Percentiles rank a stretch among this genome's conserved stretches.
Conservation (phyloP, 2,888 invertebrate species). For the Thecophora atra region DNA sequence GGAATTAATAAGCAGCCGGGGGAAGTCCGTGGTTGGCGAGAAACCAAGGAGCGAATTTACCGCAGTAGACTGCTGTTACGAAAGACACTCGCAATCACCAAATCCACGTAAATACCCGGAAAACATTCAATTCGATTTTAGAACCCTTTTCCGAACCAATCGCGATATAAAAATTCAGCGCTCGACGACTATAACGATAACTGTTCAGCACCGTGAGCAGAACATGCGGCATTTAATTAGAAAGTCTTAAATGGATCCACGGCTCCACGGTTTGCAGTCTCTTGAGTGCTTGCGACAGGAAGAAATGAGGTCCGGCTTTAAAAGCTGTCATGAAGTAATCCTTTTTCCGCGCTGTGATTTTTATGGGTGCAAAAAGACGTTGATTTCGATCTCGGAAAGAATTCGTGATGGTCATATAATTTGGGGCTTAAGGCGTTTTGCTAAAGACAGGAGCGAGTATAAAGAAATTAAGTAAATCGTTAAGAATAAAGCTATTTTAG, state of each 20-base stretch:
- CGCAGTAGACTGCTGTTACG: neutral
- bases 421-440: slow-evolving; percentile 47
- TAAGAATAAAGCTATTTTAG: neutral
- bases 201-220: slow-evolving; percentile 13
- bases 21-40: slow-evolving; percentile 7
- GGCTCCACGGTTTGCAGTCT: slow-evolving; percentile 10
- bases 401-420: slow-evolving; percentile 50
- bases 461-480: slow-evolving; percentile 8
- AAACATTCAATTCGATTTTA: slow-evolving; percentile 11
- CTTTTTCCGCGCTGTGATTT: slow-evolving; percentile 19
- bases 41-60: neutral
- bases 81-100: neutral
- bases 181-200: slow-evolving; percentile 25
- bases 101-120: neutral
- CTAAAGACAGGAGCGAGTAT: slow-evolving; percentile 22
- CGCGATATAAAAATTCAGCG: slow-evolving; percentile 18
- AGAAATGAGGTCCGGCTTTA: slow-evolving; percentile 23
- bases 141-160: slow-evolving; percentile 4
- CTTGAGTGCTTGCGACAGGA: neutral
- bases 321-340: slow-evolving; percentile 23
- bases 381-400: neutral
- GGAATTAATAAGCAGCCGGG: neutral
- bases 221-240: slow-evolving; percentile 24
- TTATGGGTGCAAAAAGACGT: neutral
- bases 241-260: slow-evolving; percentile 25